Percentiles rank a stretch among this genome's conserved stretches.
These are phyloP conservation scores for Epicauta chinensis DNA, from an alignment of 1,140 invertebrate species.

Conservation along the genomic window DNA sequence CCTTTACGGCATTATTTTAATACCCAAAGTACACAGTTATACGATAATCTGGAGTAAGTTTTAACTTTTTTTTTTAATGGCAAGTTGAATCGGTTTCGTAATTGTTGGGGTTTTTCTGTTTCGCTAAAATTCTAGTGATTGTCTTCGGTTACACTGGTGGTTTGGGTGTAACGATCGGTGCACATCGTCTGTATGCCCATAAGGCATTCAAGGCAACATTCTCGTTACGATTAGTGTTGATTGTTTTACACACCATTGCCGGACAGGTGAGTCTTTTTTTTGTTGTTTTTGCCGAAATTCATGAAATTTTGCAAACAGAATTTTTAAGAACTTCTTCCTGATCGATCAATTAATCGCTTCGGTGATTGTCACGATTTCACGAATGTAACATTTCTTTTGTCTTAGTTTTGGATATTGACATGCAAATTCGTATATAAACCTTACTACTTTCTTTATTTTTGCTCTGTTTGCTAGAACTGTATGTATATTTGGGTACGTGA, in stretches of 20 bases:
- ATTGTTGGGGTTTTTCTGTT: too few relatives aligned
- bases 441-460: neutral
- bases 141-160: slow-evolving; percentile 22
- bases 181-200: slow-evolving; percentile 50
- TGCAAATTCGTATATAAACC: slow-evolving; percentile 4
- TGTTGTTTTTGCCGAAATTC: too few relatives aligned
- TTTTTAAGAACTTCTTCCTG: too few relatives aligned
- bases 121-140: neutral
- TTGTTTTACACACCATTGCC: slow-evolving; percentile 47
- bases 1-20: slow-evolving; percentile 38
- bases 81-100: too few relatives aligned
- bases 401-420: slow-evolving; percentile 11
- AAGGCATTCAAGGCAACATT: slow-evolving; percentile 49
- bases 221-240: slow-evolving; percentile 40
- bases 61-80: neutral
- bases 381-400: slow-evolving; percentile 2
- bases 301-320: too few relatives aligned
- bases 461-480: slow-evolving; percentile 39
- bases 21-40: slow-evolving; percentile 2
- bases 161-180: slow-evolving; percentile 48
- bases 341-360: slow-evolving; percentile 10
- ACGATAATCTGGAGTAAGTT: slow-evolving; percentile 23
- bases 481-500: slow-evolving; percentile 53
- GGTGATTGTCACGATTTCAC: slow-evolving; percentile 3
- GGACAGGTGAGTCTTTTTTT: slow-evolving; percentile 51